Evolutionary conservation across 2,113 vertebrate genomes (phyloP).

Genomic region (Sturnus vulgaris): DNA sequence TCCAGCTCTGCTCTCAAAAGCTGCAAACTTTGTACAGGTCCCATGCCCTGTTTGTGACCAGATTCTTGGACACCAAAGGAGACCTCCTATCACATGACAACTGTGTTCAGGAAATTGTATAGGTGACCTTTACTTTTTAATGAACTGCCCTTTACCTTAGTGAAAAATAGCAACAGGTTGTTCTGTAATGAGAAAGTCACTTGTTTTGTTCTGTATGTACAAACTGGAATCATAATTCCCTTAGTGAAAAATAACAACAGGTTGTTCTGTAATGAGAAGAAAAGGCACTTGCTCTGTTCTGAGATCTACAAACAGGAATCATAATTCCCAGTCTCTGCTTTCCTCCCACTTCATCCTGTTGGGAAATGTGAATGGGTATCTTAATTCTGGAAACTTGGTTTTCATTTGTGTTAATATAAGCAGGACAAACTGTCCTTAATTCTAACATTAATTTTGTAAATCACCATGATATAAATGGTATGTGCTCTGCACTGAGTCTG

Average conservation of each 20-base stretch:
- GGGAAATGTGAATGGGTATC: background rate
- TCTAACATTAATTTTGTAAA: background rate
- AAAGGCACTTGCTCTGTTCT: background rate
- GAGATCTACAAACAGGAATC: background rate
- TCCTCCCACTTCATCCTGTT: background rate
- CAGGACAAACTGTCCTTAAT: background rate
- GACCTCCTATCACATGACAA: fast-evolving
- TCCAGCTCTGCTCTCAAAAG: background rate
- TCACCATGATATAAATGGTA: background rate
- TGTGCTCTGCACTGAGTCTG: background rate
- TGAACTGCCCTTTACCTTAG: background rate
- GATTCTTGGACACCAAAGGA: background rate
- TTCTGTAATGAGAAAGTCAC: background rate
- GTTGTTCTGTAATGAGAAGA: background rate
- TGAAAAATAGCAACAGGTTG: background rate
- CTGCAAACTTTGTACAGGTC: background rate
- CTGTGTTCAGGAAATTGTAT: background rate
- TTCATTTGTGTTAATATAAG: background rate
- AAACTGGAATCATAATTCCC: background rate
- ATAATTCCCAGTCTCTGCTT: background rate
- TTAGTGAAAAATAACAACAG: background rate
- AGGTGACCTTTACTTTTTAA: background rate
- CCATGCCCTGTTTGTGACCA: background rate
- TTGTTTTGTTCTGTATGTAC: background rate
- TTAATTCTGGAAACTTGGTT: background rate